These are phyloP conservation scores for Orchesellides sinensis DNA, from an alignment of 2,888 invertebrate species.

Conservation along the genomic window DNA sequence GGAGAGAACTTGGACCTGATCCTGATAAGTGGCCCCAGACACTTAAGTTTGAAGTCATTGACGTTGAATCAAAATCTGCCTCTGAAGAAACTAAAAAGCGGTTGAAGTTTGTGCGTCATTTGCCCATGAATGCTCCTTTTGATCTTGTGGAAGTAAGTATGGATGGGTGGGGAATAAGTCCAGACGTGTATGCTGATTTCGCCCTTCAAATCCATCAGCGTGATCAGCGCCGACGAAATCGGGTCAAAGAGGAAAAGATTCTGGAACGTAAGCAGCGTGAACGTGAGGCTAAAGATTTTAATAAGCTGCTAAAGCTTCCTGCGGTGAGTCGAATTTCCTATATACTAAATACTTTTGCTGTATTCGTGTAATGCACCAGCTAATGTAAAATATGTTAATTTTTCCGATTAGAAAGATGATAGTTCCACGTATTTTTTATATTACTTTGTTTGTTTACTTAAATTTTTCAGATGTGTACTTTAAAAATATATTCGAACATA, in stretches of 20 bases:
- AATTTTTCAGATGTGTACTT: no score
- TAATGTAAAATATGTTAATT: no score
- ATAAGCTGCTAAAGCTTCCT: slow-evolving; percentile 36
- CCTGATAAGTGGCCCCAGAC: slow-evolving; percentile 86
- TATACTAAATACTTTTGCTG: no score
- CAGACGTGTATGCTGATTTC: slow-evolving; percentile 80
- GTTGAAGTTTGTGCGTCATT: slow-evolving; percentile 87
- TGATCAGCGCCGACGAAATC: slow-evolving; percentile 83
- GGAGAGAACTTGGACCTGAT: slow-evolving; percentile 87
- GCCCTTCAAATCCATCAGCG: slow-evolving; percentile 86
- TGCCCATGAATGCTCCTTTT: slow-evolving; percentile 94
- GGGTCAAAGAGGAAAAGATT: slow-evolving; percentile 88
- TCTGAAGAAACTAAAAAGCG: slow-evolving; percentile 88
- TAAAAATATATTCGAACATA: no score
- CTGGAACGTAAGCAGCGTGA: slow-evolving; percentile 84
- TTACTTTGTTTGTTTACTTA: no score
- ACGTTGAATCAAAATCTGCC: slow-evolving; percentile 91
- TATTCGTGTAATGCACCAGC: no score
- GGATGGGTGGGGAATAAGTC: slow-evolving; percentile 84
- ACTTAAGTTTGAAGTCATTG: slow-evolving; percentile 88
- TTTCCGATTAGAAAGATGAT: no score
- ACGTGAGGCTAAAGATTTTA: slow-evolving; percentile 67
- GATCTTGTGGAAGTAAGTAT: slow-evolving; percentile 93
- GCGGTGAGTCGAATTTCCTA: slow-evolving; percentile 49
- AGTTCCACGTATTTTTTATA: no score